phyloP scores from a whole-genome alignment of 2,797 vertebrate genomes.

The Pampus argenteus region DNA sequence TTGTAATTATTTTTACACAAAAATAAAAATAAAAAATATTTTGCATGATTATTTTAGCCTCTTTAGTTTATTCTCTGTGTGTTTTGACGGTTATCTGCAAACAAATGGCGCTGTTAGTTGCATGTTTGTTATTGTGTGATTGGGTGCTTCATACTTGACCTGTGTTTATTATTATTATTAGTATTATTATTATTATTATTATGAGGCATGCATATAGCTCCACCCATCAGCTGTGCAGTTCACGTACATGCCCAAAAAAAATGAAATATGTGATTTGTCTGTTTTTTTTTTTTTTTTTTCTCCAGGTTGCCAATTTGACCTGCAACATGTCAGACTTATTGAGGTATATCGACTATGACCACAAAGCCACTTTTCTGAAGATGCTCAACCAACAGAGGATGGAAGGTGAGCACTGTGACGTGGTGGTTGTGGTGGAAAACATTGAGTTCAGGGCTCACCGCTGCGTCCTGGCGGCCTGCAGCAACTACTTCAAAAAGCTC shows the following conservation, averaged over 20 bases:
- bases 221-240: constrained; percentile 57
- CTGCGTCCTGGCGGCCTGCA: constrained; percentile 94
- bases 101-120: background rate
- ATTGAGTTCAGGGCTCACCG: constrained; percentile 96
- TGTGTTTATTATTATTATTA: constrained; percentile 18
- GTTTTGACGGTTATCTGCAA: background rate
- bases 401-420: constrained; percentile 96
- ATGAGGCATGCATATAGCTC: constrained; percentile 41
- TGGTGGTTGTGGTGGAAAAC: constrained; percentile 96
- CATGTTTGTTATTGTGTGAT: background rate
- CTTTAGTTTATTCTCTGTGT: constrained; percentile 27
- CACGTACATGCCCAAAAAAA: background rate
- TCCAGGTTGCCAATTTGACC: constrained; percentile 70
- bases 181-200: too few relatives aligned
- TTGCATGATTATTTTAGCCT: constrained; percentile 53
- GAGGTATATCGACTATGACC: constrained; percentile 97
- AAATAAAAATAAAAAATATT: constrained; percentile 33
- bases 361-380: constrained; percentile 97
- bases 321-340: constrained; percentile 95
- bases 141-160: background rate
- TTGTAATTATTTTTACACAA: constrained; percentile 20
- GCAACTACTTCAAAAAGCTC: constrained; percentile 97
- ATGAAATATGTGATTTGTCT: constrained; percentile 7
- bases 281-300: background rate
- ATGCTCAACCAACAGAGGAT: constrained; percentile 95